Conservation (phyloP, 2,113 vertebrate species). For the Scytalopus superciliaris region DNA sequence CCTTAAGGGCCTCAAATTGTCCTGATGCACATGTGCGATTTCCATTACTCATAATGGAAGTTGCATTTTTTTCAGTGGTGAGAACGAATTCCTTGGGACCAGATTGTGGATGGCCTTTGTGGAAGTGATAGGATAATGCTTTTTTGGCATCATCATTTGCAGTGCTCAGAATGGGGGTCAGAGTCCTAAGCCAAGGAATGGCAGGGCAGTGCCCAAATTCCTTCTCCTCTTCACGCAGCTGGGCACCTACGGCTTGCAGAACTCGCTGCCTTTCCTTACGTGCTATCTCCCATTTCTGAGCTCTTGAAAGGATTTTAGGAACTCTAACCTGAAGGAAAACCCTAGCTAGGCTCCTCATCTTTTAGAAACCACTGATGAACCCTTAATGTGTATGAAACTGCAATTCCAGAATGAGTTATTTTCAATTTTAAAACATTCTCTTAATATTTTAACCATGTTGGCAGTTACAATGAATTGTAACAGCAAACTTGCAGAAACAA, state of each 20-base stretch:
- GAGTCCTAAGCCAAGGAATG: background rate
- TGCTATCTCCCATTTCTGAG: background rate
- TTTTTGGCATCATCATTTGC: background rate
- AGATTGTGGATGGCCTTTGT: background rate
- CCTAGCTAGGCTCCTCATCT: background rate
- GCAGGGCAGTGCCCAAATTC: background rate
- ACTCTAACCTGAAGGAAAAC: background rate
- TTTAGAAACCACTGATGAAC: background rate
- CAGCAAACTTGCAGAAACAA: background rate
- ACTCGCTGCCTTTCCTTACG: background rate
- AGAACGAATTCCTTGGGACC: constrained; percentile 16
- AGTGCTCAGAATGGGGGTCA: background rate
- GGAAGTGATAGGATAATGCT: background rate
- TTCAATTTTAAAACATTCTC: background rate
- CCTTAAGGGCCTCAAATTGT: constrained; percentile 46
- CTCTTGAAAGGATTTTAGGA: background rate
- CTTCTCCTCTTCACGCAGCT: background rate
- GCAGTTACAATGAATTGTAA: background rate
- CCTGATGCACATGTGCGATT: constrained; percentile 45
- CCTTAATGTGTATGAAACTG: background rate
- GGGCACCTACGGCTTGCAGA: rapidly evolving
- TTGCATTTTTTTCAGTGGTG: constrained; percentile 3
- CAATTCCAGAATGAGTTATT: background rate
- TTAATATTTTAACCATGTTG: background rate
- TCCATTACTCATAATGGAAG: constrained; percentile 38